Conservation (phyloP, 1,140 invertebrate species). For the Magallana ariakensis region DNA sequence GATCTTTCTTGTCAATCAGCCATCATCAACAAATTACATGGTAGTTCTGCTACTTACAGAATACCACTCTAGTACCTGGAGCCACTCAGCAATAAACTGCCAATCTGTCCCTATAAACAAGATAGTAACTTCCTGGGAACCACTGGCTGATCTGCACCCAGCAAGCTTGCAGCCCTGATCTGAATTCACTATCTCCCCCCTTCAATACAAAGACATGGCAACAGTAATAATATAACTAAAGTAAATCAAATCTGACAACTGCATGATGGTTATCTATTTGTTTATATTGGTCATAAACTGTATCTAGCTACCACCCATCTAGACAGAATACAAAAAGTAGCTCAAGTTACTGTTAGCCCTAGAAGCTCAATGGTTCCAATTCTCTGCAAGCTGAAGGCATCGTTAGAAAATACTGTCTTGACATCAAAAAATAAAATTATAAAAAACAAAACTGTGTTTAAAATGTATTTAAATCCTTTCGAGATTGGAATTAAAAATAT, state of each 20-base stretch:
- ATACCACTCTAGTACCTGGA: not conserved
- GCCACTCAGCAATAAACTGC: not conserved
- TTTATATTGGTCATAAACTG: conserved; percentile 29
- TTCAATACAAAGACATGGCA: conserved; percentile 6
- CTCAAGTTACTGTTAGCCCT: too few species aligned
- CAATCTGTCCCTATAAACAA: not conserved
- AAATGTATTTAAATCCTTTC: too few species aligned
- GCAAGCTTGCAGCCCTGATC: not conserved
- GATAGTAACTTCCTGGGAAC: not conserved
- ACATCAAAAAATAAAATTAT: too few species aligned
- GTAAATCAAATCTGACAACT: conserved; percentile 13
- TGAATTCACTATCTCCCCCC: not conserved
- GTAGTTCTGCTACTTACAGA: not conserved
- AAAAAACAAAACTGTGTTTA: too few species aligned
- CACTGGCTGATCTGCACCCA: not conserved
- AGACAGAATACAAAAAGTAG: not conserved
- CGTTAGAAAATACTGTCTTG: too few species aligned
- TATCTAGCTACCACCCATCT: conserved; percentile 1
- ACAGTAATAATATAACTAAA: not conserved
- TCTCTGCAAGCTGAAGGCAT: too few species aligned
- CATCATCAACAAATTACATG: not conserved
- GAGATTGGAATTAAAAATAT: too few species aligned
- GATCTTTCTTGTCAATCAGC: not conserved
- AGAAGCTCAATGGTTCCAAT: too few species aligned
- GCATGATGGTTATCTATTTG: not conserved